Conservation (phyloP, 2,113 vertebrate species). For the Piprites chloris region DNA sequence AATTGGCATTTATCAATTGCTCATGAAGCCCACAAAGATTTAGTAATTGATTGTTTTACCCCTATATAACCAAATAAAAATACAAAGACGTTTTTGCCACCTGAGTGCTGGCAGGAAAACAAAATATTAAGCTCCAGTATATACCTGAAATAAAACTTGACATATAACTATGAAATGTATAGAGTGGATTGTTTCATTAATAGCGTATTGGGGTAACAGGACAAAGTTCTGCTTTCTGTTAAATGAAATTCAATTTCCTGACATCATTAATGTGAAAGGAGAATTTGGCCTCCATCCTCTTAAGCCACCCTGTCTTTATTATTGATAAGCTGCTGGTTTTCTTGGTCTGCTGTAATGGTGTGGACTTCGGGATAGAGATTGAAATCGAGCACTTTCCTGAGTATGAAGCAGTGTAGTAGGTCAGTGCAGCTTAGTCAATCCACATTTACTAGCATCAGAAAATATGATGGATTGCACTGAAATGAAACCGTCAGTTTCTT, state of each 20-base stretch:
- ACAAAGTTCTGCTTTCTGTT: neutral
- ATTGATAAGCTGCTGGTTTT: neutral
- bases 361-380: neutral
- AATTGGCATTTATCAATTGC: constrained; percentile 15
- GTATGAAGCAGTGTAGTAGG: neutral
- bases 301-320: neutral
- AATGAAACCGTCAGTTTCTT: constrained; percentile 54
- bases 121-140: neutral
- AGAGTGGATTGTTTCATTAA: neutral
- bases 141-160: constrained; percentile 3
- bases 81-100: neutral
- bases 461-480: constrained; percentile 44
- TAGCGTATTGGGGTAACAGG: neutral
- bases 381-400: neutral
- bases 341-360: neutral
- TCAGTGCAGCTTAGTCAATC: neutral
- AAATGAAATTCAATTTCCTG: constrained; percentile 7
- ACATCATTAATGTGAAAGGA: neutral
- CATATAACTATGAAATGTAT: neutral
- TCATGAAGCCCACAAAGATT: neutral
- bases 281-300: neutral
- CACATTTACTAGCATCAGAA: neutral
- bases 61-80: constrained; percentile 15
- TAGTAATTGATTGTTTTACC: neutral
- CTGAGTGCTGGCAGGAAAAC: neutral